A percentile compares a stretch with the other conserved stretches of the same genome.
phyloP scores from a whole-genome alignment of 1,140 invertebrate genomes.

The roundworm (Caenorhabditis elegans) region WBcel235 BX284606.5:1009001-1009500 shows the following conservation, averaged over 20 bases:
- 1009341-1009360: too few species aligned
- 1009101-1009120: conserved; percentile 10
- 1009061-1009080: neutral
- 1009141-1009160: conserved; percentile 19
- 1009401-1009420: too few species aligned
- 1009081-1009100: neutral
- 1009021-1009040: conserved; percentile 9
- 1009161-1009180: conserved; percentile 10
- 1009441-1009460: too few species aligned
- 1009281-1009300: neutral
- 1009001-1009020: too few species aligned
- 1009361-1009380: too few species aligned
- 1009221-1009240: neutral
- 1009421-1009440: too few species aligned
- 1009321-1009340: too few species aligned
- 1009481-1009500: too few species aligned
- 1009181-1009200: neutral
- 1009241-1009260: neutral
- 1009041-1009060: neutral
- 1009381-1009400: too few species aligned
- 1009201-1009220: neutral
- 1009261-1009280: neutral
- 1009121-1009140: conserved; percentile 6
- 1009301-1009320: conserved; percentile 11
- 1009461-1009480: too few species aligned